Percentiles rank a stretch among this genome's conserved stretches.
These are phyloP conservation scores for Nebria salina DNA, from an alignment of 2,888 invertebrate genomes.

Conservation along the genomic window DNA sequence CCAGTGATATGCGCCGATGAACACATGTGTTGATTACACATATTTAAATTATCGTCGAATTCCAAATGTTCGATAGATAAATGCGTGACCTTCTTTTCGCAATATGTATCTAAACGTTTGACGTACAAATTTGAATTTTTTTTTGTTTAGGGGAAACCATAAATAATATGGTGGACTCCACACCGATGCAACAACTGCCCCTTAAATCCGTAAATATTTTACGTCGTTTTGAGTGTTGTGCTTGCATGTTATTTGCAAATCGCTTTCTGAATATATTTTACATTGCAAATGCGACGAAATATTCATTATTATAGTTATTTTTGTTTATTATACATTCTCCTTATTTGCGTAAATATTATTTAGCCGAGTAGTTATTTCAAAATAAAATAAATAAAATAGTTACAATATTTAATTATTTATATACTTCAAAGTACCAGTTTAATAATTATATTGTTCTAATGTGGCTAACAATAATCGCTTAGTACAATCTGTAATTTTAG, in stretches of 20 bases:
- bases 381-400: too few species aligned
- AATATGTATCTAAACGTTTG: constrained; percentile 12
- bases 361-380: not conserved
- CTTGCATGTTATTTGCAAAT: not conserved
- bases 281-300: not conserved
- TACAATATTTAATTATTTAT: too few species aligned
- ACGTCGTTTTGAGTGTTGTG: constrained; percentile 18
- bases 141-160: constrained; percentile 7
- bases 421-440: too few species aligned
- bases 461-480: too few species aligned
- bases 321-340: not conserved
- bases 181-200: constrained; percentile 41
- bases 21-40: constrained; percentile 2
- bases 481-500: too few species aligned
- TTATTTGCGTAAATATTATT: not conserved
- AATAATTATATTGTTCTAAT: too few species aligned
- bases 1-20: not conserved
- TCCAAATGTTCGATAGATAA: constrained; percentile 11
- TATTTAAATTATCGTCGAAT: constrained; percentile 4
- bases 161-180: constrained; percentile 36
- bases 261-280: not conserved
- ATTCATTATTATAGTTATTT: not conserved
- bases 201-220: constrained; percentile 36
- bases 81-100: constrained; percentile 29
- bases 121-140: constrained; percentile 28